A percentile compares a stretch with the other conserved stretches of the same genome.
phyloP scores from a whole-genome alignment of 2,113 vertebrate species.

The Spea bombifrons region DNA sequence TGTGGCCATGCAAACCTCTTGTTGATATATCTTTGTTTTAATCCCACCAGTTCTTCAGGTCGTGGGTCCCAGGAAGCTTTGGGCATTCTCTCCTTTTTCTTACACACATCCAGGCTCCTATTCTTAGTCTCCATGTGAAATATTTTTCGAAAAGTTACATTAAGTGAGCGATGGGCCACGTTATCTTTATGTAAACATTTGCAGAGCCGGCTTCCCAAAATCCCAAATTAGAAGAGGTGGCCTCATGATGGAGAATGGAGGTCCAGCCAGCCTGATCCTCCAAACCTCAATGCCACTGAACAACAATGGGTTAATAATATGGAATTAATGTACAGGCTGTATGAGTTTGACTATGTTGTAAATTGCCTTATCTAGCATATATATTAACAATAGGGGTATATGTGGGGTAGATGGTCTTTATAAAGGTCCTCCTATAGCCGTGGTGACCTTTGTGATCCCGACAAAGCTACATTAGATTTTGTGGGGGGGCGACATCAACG shows the following conservation, averaged over 20 bases:
- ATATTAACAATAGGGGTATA: too few relatives aligned
- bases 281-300: too few relatives aligned
- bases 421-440: too few relatives aligned
- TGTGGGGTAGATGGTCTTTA: too few relatives aligned
- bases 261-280: neutral
- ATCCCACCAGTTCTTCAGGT: neutral
- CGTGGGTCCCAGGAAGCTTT: neutral
- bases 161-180: slow-evolving; percentile 30
- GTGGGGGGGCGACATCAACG: too few relatives aligned
- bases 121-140: slow-evolving; percentile 36
- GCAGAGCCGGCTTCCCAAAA: slow-evolving; percentile 18
- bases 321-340: too few relatives aligned
- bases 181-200: slow-evolving; percentile 40
- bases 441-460: too few relatives aligned
- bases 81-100: neutral
- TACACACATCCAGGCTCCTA: slow-evolving; percentile 14
- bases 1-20: neutral
- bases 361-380: too few relatives aligned
- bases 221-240: neutral
- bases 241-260: neutral
- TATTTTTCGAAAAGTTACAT: neutral
- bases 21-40: slow-evolving; percentile 9
- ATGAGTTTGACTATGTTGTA: too few relatives aligned
- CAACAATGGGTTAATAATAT: too few relatives aligned
- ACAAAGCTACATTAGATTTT: too few relatives aligned